phyloP scores from a whole-genome alignment of 1,140 invertebrate genomes.

The Oreohelix idahoensis region DNA sequence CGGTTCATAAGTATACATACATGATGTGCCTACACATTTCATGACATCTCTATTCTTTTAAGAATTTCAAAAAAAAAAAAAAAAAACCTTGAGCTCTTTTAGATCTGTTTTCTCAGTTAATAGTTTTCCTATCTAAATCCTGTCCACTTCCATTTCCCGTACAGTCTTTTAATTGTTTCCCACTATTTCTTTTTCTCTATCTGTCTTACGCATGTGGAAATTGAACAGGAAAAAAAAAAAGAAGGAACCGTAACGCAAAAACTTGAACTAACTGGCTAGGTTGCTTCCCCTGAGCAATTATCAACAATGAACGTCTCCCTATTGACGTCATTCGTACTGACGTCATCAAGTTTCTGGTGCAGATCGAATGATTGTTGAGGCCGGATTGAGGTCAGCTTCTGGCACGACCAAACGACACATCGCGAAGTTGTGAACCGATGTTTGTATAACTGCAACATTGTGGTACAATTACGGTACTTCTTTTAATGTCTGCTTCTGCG shows the following conservation, averaged over 20 bases:
- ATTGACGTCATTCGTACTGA: constrained; percentile 24
- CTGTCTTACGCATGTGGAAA: background rate
- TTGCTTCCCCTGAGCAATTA: constrained; percentile 34
- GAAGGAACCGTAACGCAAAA: constrained; percentile 1
- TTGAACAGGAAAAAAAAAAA: background rate
- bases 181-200: background rate
- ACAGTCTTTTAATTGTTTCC: background rate
- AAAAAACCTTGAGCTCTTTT: too few species aligned
- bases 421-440: background rate
- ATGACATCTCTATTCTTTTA: too few species aligned
- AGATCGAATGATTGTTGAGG: constrained; percentile 25
- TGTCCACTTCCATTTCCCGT: background rate
- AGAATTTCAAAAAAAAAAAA: too few species aligned
- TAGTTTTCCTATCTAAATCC: background rate
- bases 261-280: background rate
- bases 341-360: constrained; percentile 31
- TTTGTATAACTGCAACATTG: background rate
- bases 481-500: too few species aligned
- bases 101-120: too few species aligned
- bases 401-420: background rate
- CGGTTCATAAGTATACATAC: too few species aligned
- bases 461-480: background rate
- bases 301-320: constrained; percentile 15
- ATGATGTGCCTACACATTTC: too few species aligned
- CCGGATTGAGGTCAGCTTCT: constrained; percentile 13